Evolutionary conservation across 1,140 invertebrate genomes (phyloP).

Genomic region (Scaptomyza montana): DNA sequence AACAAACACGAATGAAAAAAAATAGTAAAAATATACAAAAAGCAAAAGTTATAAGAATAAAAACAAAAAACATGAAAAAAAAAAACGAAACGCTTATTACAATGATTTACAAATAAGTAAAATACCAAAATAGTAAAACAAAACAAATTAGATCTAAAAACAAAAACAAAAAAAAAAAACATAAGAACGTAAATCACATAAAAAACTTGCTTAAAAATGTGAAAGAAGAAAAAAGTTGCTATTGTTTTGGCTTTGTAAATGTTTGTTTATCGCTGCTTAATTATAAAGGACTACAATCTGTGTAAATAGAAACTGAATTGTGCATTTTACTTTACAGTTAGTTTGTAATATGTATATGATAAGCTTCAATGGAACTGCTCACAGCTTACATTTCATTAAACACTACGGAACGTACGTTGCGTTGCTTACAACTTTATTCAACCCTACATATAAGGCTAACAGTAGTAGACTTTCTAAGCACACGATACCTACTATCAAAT

Average conservation of each 20-base stretch:
- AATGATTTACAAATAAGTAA: constrained; percentile 65
- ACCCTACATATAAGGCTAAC: constrained; percentile 31
- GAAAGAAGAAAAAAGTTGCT: constrained; percentile 27
- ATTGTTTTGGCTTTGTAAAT: constrained; percentile 29
- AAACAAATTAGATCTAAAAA: constrained; percentile 61
- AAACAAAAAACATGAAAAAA: constrained; percentile 34
- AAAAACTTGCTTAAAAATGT: not conserved
- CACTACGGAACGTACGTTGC: constrained; percentile 14
- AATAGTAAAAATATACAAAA: constrained; percentile 76
- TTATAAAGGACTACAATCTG: constrained; percentile 19
- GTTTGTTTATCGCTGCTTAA: constrained; percentile 15
- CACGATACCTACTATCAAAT: constrained; percentile 39
- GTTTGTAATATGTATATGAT: not conserved
- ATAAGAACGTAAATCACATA: constrained; percentile 12
- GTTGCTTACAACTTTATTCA: constrained; percentile 32
- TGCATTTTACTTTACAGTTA: constrained; percentile 31
- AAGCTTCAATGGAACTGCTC: constrained; percentile 43
- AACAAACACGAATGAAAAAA: constrained; percentile 43
- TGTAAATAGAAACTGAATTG: constrained; percentile 34
- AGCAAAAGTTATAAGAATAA: constrained; percentile 29
- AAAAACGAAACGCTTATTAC: constrained; percentile 78
- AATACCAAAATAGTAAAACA: constrained; percentile 48
- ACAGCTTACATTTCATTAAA: constrained; percentile 35
- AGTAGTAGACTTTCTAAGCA: constrained; percentile 42
- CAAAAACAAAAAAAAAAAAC: constrained; percentile 44